These are phyloP conservation scores for Luehdorfia chinensis DNA, from an alignment of 1,140 invertebrate species.

Conservation along the genomic window DNA sequence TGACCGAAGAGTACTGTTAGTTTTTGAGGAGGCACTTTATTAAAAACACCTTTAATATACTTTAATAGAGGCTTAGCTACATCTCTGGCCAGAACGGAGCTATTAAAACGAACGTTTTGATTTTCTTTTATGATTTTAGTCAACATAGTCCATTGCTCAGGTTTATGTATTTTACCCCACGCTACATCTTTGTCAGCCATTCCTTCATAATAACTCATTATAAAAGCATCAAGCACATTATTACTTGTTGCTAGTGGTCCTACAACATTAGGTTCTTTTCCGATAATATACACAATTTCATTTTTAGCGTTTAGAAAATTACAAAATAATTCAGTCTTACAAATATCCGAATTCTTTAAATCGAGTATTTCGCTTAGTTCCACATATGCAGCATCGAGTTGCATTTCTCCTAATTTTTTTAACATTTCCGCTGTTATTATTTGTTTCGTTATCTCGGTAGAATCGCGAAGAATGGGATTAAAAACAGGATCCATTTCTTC, in stretches of 20 bases:
- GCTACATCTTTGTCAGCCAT: conserved; percentile 41
- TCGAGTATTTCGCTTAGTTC: conserved; percentile 42
- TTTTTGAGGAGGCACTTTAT: conserved; percentile 25
- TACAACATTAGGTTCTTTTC: conserved; percentile 40
- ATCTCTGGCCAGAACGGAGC: conserved; percentile 41
- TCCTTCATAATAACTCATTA: conserved; percentile 64
- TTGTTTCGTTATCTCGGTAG: conserved; percentile 33
- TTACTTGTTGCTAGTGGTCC: conserved; percentile 56
- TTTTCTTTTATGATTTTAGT: conserved; percentile 38
- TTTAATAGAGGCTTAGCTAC: conserved; percentile 44
- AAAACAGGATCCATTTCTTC: conserved; percentile 47
- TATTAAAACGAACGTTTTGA: conserved; percentile 52
- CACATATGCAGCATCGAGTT: conserved; percentile 39
- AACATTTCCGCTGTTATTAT: conserved; percentile 43
- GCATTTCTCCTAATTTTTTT: conserved; percentile 32
- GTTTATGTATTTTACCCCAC: conserved; percentile 43
- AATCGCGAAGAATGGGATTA: conserved; percentile 49
- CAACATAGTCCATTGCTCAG: conserved; percentile 37
- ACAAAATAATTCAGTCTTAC: conserved; percentile 40
- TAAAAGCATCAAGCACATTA: conserved; percentile 49
- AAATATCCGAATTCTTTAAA: conserved; percentile 44
- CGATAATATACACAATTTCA: conserved; percentile 28
- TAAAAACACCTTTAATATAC: conserved; percentile 39
- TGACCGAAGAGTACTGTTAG: conserved; percentile 36
- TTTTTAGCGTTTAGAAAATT: conserved; percentile 38